These are phyloP conservation scores for Diploptera punctata DNA, from an alignment of 2,888 invertebrate genomes.

Conservation along the genomic window DNA sequence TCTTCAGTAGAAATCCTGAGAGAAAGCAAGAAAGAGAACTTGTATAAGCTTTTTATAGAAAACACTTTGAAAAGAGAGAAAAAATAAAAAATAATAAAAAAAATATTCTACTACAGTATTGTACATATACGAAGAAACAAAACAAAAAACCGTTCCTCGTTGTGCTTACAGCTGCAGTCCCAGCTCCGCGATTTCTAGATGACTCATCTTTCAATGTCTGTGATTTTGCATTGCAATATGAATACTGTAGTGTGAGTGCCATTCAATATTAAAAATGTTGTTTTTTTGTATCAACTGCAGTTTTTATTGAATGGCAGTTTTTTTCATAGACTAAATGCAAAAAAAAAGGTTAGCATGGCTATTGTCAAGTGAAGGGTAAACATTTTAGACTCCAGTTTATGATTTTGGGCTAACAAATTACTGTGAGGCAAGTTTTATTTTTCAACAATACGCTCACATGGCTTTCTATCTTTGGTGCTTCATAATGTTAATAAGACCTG, in stretches of 20 bases:
- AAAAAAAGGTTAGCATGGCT: not conserved
- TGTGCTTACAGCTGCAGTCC: constrained; percentile 39
- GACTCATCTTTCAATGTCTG: constrained; percentile 42
- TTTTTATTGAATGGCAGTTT: constrained; percentile 28
- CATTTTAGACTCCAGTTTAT: constrained; percentile 4
- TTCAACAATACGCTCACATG: constrained; percentile 29
- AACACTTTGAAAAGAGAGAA: too few species aligned
- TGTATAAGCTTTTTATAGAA: constrained; percentile 30
- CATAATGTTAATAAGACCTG: constrained; percentile 31
- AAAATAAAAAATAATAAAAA: constrained; percentile 16
- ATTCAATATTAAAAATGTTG: constrained; percentile 18
- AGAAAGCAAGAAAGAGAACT: constrained; percentile 8
- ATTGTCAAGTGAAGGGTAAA: not conserved
- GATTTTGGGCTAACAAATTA: constrained; percentile 9
- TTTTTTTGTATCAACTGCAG: constrained; percentile 5
- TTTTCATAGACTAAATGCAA: constrained; percentile 2
- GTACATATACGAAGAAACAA: constrained; percentile 32
- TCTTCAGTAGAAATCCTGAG: constrained; percentile 19
- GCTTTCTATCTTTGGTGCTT: constrained; percentile 40
- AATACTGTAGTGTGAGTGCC: constrained; percentile 20
- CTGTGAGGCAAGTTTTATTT: constrained; percentile 28
- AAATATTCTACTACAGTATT: constrained; percentile 27
- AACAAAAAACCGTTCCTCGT: constrained; percentile 39
- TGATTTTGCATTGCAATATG: constrained; percentile 42
- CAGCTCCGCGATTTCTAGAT: constrained; percentile 39